Conservation (phyloP, 2,113 vertebrate species). For the Noctilio leporinus region DNA sequence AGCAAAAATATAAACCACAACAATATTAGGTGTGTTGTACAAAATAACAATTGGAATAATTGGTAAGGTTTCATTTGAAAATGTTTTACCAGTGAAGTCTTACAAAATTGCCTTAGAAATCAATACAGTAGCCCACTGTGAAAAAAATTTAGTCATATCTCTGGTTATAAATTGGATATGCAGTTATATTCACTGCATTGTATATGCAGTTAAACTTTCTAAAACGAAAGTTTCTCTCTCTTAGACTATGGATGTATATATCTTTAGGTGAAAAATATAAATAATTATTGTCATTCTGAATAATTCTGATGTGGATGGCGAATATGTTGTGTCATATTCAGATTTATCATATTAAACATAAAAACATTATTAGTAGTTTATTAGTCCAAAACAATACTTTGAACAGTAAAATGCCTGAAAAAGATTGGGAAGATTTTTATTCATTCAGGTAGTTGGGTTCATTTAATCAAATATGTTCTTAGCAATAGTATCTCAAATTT, state of each 20-base stretch:
- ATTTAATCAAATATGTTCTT: neutral
- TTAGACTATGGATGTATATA: neutral
- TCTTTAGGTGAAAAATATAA: neutral
- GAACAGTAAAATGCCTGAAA: neutral
- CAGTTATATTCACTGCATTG: neutral
- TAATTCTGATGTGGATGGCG: neutral
- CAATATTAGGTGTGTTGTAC: neutral
- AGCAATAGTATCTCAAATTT: neutral
- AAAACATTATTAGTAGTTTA: neutral
- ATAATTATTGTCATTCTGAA: slow-evolving; percentile 18
- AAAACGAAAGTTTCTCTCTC: neutral
- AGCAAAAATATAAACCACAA: neutral
- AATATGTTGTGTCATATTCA: neutral
- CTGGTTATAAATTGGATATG: neutral
- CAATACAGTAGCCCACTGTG: neutral
- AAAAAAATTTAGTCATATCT: neutral
- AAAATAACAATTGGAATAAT: neutral
- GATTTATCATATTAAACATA: neutral
- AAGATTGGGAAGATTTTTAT: neutral
- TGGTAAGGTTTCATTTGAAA: neutral
- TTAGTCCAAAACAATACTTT: neutral
- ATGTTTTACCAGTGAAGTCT: neutral
- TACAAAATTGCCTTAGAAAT: slow-evolving; percentile 11
- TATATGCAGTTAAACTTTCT: too few relatives aligned
- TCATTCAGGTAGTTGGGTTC: neutral